Evolutionary conservation across 1,140 invertebrate genomes (phyloP).

Genomic region (Globodera ellingtonae): DNA sequence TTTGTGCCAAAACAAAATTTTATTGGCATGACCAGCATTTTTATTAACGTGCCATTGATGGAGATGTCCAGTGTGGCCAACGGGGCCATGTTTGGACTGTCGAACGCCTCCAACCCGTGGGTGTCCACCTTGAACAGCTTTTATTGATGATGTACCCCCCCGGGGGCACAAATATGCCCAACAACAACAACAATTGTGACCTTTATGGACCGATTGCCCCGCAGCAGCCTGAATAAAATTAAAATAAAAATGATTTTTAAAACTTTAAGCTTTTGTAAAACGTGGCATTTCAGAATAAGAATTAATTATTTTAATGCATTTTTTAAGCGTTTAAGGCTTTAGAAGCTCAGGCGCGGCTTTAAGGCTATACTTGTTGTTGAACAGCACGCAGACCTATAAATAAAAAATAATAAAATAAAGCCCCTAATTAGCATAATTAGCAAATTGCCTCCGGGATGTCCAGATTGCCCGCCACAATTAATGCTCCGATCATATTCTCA

Average conservation of each 20-base stretch:
- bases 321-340: too few species aligned
- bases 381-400: conserved; percentile 74
- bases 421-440: neutral
- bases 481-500: conserved; percentile 85
- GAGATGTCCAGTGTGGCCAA: conserved; percentile 67
- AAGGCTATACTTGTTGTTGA: conserved; percentile 74
- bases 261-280: too few species aligned
- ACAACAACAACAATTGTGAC: neutral
- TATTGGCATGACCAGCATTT: neutral
- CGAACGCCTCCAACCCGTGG: conserved; percentile 81
- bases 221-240: conserved; percentile 71
- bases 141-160: neutral
- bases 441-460: conserved; percentile 81
- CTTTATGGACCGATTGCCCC: conserved; percentile 82
- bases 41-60: conserved; percentile 10
- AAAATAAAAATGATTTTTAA: neutral
- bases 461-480: conserved; percentile 87
- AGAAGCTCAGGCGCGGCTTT: too few species aligned
- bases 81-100: conserved; percentile 82
- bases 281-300: too few species aligned
- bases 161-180: too few species aligned
- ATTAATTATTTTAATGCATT: too few species aligned
- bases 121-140: conserved; percentile 74
- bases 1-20: neutral
- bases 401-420: neutral